Conservation (phyloP, 2,888 invertebrate species). For the Coelopa pilipes region DNA sequence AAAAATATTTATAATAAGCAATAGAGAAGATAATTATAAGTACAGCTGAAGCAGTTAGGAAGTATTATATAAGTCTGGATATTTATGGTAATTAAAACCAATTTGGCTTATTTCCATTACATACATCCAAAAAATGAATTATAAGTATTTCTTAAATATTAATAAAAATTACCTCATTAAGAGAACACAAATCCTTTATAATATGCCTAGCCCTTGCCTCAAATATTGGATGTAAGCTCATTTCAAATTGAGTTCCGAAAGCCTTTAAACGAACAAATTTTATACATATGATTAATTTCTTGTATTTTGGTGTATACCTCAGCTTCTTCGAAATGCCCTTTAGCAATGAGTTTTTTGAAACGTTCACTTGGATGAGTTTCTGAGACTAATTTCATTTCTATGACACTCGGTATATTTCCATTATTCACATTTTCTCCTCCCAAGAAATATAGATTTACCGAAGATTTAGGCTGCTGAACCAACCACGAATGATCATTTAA, state of each 20-base stretch:
- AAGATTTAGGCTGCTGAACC: slow-evolving; percentile 62
- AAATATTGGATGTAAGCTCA: slow-evolving; percentile 63
- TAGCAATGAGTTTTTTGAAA: slow-evolving; percentile 63
- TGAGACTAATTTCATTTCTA: slow-evolving; percentile 64
- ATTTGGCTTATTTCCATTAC: too few relatives aligned
- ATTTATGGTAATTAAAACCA: too few relatives aligned
- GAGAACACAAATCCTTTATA: slow-evolving; percentile 54
- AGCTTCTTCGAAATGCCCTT: slow-evolving; percentile 64
- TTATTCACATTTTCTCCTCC: slow-evolving; percentile 50
- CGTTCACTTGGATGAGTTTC: slow-evolving; percentile 66
- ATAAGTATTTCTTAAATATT: too few relatives aligned
- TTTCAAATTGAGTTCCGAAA: slow-evolving; percentile 62
- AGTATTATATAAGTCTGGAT: too few relatives aligned
- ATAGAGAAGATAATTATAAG: too few relatives aligned
- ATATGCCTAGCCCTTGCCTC: slow-evolving; percentile 63
- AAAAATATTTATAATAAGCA: too few relatives aligned
- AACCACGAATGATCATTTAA: slow-evolving; percentile 61
- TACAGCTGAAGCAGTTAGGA: too few relatives aligned
- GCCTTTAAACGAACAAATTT: slow-evolving; percentile 48
- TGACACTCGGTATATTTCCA: slow-evolving; percentile 53
- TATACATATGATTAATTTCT: background rate
- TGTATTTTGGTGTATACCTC: slow-evolving; percentile 53
- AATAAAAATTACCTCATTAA: slow-evolving; percentile 48
- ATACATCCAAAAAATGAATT: background rate
- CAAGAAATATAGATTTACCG: slow-evolving; percentile 64